Base-by-base conservation (phyloP, 1,140 invertebrate genomes). In the Drosophila persimilis region DNA sequence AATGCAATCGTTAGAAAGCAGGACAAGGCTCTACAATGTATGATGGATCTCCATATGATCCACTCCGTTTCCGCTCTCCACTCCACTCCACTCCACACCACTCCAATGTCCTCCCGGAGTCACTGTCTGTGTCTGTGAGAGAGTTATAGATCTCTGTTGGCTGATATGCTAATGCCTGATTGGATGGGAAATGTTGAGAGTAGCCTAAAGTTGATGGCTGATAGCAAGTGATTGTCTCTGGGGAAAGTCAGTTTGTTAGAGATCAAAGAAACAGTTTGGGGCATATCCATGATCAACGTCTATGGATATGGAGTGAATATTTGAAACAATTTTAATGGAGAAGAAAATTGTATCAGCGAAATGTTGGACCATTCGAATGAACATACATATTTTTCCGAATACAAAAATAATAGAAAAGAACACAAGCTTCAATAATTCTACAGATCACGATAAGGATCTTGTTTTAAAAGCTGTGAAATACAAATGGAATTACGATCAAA, bases 1-100 rank as follows among this genome's bases (percentile, higher is more conserved):
- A 85, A 88, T 85, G 60, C 74, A 75, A 86, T 86, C 81, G 81
- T 88, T 86, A 81, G 75, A 85, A 85, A 69, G 56, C 67, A 65
- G 64, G 51, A 60, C 41, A 52, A 67, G 52, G 39, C 53, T 17
- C 44, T 45, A 5, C 17, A 8, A 26, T 53, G 46, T 67, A 75
- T 67, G 72, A 50, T 41, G 72, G 48, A 55, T 65, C 41, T 50
- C 50, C 50, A 47, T 69, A 67, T 69, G 63, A 67, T 65, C 62
- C 11, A 24, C 17, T 52, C 24, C 35, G 24, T 41, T 31, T 31
- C 29, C 29, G 29, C 7, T 31, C 7, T 31, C 7, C 6, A 2
- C 26, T 31, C 2, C 1, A 20, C 20, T 9, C 29, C 31, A 31
- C 31, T 31, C 3, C 20, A 20, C 20, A 3, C 29, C 31, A 31